Evolutionary conservation across 2,888 invertebrate genomes (phyloP), one percentile per base, ranked within the genome.

Genomic region (Drosophila ustulata): DNA sequence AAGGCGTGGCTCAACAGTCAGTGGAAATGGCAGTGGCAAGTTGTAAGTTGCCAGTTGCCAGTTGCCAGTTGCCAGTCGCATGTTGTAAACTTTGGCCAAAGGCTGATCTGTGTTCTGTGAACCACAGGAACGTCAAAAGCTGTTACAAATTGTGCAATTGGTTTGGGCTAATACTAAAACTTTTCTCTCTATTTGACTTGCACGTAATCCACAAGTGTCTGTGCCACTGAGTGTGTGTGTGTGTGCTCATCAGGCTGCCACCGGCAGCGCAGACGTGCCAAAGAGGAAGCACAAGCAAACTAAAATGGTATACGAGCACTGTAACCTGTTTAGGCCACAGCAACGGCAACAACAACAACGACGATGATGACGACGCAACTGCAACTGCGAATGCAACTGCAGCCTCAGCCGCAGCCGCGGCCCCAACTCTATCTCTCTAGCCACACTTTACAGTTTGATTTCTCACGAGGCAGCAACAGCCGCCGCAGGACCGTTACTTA

Each of bases 371-470:
- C 67, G 18, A 18, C n/a, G 11, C 28, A 32, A n/a, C n/a, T 37
- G 34, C 28, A 28, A 28, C 28, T 13, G 39, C 63, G 56, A 46
- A 66, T 64, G 32, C 39, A 39, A 62, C 59, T 45, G 39, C 26
- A 34, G 41, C 56, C 43, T n/a, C 39, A 49, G 45, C 30, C 9
- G 6, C 50, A 34, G 26, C 45, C 11, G 18, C 45, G 13, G 59
- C 64, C 23, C 28, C 41, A 57, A 61, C 71, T 62, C 61, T 66
- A 71, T 49, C 68, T 49, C 68, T 57, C 13, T 45, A 59, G 79
- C 82, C 84, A 74, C 86, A 84, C 86, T 84, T 86, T 84, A 84
- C 83, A 84, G 83, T 84, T 84, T 86, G 84, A 84, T 86, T 86
- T 84, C 83, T 86, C 83, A 84, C 86, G 84, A 83, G 83, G 83